These are phyloP conservation scores for Drosophila niveifrons DNA, from an alignment of 2,888 invertebrate species.

Conservation along the genomic window DNA sequence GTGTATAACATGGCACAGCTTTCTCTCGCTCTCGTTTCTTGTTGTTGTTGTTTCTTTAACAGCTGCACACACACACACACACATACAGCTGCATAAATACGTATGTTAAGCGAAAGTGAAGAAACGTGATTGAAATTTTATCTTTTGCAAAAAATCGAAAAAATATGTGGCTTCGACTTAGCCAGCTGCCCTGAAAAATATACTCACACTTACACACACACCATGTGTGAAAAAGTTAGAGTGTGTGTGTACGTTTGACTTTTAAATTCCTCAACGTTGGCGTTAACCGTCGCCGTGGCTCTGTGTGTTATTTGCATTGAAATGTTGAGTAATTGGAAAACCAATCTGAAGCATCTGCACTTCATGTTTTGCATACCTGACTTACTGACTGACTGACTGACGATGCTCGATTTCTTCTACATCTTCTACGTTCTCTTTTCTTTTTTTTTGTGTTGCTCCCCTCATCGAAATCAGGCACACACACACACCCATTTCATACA, in stretches of 20 bases:
- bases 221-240: not conserved
- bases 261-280: constrained; percentile 71
- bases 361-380: constrained; percentile 78
- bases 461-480: constrained; percentile 2
- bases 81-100: constrained; percentile 11
- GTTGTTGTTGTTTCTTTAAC: constrained; percentile 9
- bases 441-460: not conserved
- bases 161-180: constrained; percentile 58
- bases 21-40: not conserved
- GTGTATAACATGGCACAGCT: not conserved
- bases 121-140: constrained; percentile 81
- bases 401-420: constrained; percentile 4
- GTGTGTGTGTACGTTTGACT: constrained; percentile 33
- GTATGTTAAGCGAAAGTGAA: constrained; percentile 60
- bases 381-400: constrained; percentile 46
- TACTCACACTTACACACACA: constrained; percentile 25
- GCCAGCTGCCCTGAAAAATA: constrained; percentile 41
- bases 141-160: constrained; percentile 70
- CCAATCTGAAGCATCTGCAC: constrained; percentile 81
- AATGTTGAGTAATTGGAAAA: constrained; percentile 81
- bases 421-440: not conserved
- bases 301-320: constrained; percentile 78
- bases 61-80: constrained; percentile 12
- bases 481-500: constrained; percentile 13
- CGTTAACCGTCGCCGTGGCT: constrained; percentile 68